Base-by-base conservation (phyloP, 2,888 invertebrate genomes). In the Rhopalosiphum nymphaeae region DNA sequence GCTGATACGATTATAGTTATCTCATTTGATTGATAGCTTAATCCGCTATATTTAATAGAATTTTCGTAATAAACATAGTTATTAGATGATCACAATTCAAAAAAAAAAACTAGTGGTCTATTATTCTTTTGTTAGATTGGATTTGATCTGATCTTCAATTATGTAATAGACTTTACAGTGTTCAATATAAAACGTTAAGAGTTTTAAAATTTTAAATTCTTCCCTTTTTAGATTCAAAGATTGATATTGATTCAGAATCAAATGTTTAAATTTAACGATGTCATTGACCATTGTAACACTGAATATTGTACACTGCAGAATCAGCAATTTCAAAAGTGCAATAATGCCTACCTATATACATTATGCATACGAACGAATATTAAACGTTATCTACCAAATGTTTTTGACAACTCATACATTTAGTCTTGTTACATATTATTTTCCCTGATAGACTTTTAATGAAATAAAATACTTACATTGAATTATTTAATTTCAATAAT, bases 181-280 rank as follows among this genome's bases (percentile, higher is more conserved):
- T 86, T 26, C 29, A 86, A 46, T 29, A 10, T 13, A 3, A 44
- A 86, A 86, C 29, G 13, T 46, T 11, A 46, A 29, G 29, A 86
- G 11, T 44, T 86, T 44, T 86, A 29, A 46, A 86, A 86, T 86
- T 44, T 44, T 5, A 46, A 86, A 86, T 46, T 46, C 26, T 44
- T 5, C 26, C 2, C 46, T 0, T 16, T 86, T 46, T 21, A 36
- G 21, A 36, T 78, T 78, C 21, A 78, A 36, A 36, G 2, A 78
- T 78, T 29, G 57, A 89, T 44, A 57, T 57, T 57, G 29, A 89
- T 44, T 57, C 89, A 89, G 89, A 89, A 44, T 89, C 42, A 44
- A 89, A 44, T 61, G 42, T 57, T 57, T 61, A 29, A 89, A 89
- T 89, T 57, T 57, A 89, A 42, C 44, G 61, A 29, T 89, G 57